These are phyloP conservation scores for Spea hammondii DNA, from an alignment of 2,797 vertebrate species.

Conservation along the genomic window DNA sequence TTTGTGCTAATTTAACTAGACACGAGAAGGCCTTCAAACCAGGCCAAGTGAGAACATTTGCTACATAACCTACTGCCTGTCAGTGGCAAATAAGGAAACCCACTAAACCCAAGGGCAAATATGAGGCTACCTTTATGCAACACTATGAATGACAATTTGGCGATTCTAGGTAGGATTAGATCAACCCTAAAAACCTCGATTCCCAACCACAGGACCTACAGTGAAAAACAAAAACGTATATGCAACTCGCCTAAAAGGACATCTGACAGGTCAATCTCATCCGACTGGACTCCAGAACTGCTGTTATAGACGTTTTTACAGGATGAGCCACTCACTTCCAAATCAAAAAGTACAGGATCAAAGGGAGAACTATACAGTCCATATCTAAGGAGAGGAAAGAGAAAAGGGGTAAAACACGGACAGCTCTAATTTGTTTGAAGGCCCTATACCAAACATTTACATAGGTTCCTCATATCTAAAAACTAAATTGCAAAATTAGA, in stretches of 20 bases:
- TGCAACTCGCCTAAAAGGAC: conserved; percentile 85
- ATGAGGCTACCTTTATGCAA: too few relatives aligned
- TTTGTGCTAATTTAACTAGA: too few relatives aligned
- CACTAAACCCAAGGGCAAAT: too few relatives aligned
- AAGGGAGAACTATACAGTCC: conserved; percentile 97
- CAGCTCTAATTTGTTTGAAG: too few relatives aligned
- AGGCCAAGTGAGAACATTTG: too few relatives aligned
- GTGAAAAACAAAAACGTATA: neutral
- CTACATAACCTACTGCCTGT: too few relatives aligned
- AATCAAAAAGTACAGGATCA: conserved; percentile 96
- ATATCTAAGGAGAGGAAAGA: conserved; percentile 74
- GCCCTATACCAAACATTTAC: too few relatives aligned
- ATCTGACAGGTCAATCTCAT: conserved; percentile 98
- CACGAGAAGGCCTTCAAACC: too few relatives aligned
- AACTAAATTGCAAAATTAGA: too few relatives aligned
- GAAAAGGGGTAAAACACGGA: neutral
- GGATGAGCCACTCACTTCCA: conserved; percentile 96
- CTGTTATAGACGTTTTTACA: conserved; percentile 95
- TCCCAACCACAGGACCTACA: neutral
- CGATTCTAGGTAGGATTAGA: neutral
- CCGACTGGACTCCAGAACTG: conserved; percentile 91
- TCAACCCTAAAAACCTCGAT: neutral
- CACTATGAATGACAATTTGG: too few relatives aligned
- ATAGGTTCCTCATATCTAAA: too few relatives aligned
- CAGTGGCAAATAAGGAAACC: too few relatives aligned